Conservation (phyloP, 2,113 vertebrate genomes). For the Synchiropus splendidus region DNA sequence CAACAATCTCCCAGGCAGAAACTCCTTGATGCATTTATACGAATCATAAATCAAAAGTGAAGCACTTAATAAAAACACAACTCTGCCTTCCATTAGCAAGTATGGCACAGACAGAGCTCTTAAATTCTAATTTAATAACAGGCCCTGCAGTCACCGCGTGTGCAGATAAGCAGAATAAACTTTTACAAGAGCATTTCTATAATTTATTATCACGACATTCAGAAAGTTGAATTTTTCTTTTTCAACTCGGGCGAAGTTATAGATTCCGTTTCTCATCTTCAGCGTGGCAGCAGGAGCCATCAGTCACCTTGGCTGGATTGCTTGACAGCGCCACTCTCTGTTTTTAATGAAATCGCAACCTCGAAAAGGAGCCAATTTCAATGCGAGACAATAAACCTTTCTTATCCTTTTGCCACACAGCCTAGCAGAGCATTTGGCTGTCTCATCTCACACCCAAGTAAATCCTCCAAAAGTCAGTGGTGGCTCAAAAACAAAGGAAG, state of each 20-base stretch:
- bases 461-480: constrained; percentile 38
- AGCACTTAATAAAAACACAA: constrained; percentile 12
- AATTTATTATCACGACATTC: constrained; percentile 40
- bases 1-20: constrained; percentile 4
- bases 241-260: constrained; percentile 15
- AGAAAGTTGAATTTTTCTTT: constrained; percentile 22
- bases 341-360: constrained; percentile 52
- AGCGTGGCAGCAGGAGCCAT: constrained; percentile 33
- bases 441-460: constrained; percentile 15
- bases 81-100: constrained; percentile 11
- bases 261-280: constrained; percentile 28
- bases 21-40: constrained; percentile 3
- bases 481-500: constrained; percentile 35
- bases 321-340: constrained; percentile 42
- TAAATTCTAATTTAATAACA: constrained; percentile 42
- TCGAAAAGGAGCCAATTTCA: constrained; percentile 36
- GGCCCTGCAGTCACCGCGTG: constrained; percentile 17
- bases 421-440: constrained; percentile 1
- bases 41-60: constrained; percentile 22
- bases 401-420: constrained; percentile 12
- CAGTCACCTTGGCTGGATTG: constrained; percentile 39
- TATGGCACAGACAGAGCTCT: constrained; percentile 8
- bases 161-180: constrained; percentile 42
- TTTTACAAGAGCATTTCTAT: constrained; percentile 23
- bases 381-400: constrained; percentile 41